Conservation (phyloP, 2,797 vertebrate genomes). For the Macroramphosus scolopax region DNA sequence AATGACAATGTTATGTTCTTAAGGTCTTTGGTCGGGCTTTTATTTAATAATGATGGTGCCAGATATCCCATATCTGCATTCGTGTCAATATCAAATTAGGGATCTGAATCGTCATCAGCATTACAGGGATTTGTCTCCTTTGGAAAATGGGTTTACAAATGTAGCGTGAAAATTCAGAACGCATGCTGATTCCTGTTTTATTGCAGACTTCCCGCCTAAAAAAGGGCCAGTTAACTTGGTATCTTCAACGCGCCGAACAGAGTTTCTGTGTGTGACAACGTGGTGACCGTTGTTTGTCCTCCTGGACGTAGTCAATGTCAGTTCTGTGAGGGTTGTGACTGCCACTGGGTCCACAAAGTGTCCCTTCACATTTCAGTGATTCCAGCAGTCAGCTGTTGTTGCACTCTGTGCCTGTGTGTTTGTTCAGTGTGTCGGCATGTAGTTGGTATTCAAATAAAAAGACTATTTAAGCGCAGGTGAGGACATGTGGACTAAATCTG, state of each 20-base stretch:
- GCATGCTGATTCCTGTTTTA: slow-evolving; percentile 13
- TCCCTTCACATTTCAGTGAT: slow-evolving; percentile 36
- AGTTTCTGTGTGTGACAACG: slow-evolving; percentile 18
- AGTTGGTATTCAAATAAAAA: slow-evolving; percentile 14
- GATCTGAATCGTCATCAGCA: not conserved
- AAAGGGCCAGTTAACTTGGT: no score
- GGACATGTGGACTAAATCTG: slow-evolving; percentile 17
- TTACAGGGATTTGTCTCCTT: not conserved
- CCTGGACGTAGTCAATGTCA: slow-evolving; percentile 31
- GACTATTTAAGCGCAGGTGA: slow-evolving; percentile 36
- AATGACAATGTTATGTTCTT: no score
- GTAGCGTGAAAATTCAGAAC: slow-evolving; percentile 1
- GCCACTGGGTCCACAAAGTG: slow-evolving; percentile 33
- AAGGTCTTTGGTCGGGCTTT: no score
- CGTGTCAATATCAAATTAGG: no score
- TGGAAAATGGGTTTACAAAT: not conserved
- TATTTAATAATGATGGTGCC: no score
- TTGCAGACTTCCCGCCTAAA: not conserved
- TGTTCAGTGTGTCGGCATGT: slow-evolving; percentile 34
- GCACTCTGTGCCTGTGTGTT: slow-evolving; percentile 37
- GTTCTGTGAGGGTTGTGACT: slow-evolving; percentile 17
- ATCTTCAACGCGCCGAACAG: no score
- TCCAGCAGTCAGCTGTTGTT: slow-evolving; percentile 11
- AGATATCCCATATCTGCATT: no score
- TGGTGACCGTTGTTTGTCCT: slow-evolving; percentile 44